These are phyloP conservation scores for Pollachius pollachius DNA, from an alignment of 2,113 vertebrate genomes.

Conservation along the genomic window DNA sequence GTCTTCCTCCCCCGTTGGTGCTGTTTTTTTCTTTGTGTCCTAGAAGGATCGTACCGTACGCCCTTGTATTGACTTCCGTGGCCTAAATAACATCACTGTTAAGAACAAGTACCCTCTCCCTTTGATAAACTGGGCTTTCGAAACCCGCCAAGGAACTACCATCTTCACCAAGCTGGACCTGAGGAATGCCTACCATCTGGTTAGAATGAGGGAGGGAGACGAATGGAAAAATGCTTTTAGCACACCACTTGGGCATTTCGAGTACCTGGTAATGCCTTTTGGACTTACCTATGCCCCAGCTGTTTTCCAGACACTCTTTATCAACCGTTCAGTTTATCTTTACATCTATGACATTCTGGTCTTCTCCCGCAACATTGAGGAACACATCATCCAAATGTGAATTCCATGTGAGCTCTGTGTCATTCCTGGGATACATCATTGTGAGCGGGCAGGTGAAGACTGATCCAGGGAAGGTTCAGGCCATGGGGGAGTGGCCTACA, in stretches of 20 bases:
- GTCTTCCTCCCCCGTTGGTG: too few species aligned
- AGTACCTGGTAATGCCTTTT: too few species aligned
- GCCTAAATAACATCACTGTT: not conserved
- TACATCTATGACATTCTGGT: constrained; percentile 6
- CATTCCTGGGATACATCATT: not conserved
- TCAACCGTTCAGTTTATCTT: not conserved
- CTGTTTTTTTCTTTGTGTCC: too few species aligned
- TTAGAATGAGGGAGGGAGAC: too few species aligned
- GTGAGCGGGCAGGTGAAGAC: too few species aligned
- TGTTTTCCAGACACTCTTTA: not conserved
- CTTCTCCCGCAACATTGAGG: not conserved
- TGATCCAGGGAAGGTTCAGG: too few species aligned
- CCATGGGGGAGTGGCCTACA: too few species aligned
- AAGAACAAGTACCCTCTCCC: too few species aligned
- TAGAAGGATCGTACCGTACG: too few species aligned
- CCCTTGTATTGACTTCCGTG: not conserved
- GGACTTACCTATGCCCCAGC: not conserved
- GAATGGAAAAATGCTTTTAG: too few species aligned
- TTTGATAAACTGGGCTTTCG: not conserved
- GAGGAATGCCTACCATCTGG: not conserved
- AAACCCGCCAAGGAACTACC: not conserved
- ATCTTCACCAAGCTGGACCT: not conserved
- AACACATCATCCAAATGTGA: not conserved
- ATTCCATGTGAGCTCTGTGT: not conserved
- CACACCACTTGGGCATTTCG: too few species aligned